These are phyloP conservation scores for Xiphophorus hellerii DNA, from an alignment of 2,113 vertebrate species.

Conservation along the genomic window DNA sequence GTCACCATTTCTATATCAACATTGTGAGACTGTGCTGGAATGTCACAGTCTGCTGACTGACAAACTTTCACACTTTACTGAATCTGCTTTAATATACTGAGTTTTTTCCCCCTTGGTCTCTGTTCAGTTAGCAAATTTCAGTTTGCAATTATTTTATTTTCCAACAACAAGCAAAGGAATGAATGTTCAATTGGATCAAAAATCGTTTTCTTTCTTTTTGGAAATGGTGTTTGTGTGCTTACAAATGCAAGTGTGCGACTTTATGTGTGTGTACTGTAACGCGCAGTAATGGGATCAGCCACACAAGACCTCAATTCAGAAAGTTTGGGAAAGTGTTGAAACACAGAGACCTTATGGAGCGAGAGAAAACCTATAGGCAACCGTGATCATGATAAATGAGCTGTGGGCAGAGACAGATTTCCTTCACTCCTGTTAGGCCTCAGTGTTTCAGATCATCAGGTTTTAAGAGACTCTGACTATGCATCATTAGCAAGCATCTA, in stretches of 20 bases:
- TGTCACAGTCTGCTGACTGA: constrained; percentile 32
- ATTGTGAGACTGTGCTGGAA: too few relatives aligned
- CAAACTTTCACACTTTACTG: background rate
- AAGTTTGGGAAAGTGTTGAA: constrained; percentile 5
- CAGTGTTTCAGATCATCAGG: constrained; percentile 3
- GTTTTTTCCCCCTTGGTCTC: too few relatives aligned
- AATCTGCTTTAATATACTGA: too few relatives aligned
- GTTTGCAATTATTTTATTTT: background rate
- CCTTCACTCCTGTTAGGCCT: constrained; percentile 15
- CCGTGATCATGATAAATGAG: constrained; percentile 59
- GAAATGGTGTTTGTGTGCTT: background rate
- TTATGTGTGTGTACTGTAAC: background rate
- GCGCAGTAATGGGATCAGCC: constrained; percentile 11
- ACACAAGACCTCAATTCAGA: constrained; percentile 40
- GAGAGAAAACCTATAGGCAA: constrained; percentile 22
- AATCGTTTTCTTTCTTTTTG: background rate
- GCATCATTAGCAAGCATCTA: constrained; percentile 11
- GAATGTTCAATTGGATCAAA: background rate
- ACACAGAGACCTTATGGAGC: constrained; percentile 9
- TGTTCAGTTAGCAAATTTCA: too few relatives aligned
- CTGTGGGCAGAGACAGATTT: constrained; percentile 22
- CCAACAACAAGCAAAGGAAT: background rate
- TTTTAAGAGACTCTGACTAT: constrained; percentile 10
- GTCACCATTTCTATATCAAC: too few relatives aligned
- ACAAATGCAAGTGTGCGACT: background rate